Conservation (phyloP, 92 coral and sea anemone genomes). For the Diadumene lineata region DNA sequence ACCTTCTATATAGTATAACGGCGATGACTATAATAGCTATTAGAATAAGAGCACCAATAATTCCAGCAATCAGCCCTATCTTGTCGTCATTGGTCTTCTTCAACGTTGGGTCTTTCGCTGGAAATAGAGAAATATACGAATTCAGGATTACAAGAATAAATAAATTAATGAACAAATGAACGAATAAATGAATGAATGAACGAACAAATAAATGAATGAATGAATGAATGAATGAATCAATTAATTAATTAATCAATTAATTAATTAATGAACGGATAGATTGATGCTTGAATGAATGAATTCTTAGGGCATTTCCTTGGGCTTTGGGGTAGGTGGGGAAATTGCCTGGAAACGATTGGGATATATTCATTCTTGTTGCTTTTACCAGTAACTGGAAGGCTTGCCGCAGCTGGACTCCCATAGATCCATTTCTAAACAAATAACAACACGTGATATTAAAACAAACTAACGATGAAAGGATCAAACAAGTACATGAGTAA, state of each 20-base stretch:
- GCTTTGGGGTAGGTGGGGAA: too few species aligned
- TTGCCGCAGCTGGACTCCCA: conserved; percentile 43
- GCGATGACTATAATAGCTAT: conserved; percentile 59
- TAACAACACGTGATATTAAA: background rate
- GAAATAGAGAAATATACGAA: background rate
- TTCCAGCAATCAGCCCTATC: conserved; percentile 72
- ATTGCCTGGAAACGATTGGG: too few species aligned
- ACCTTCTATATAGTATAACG: conserved; percentile 70
- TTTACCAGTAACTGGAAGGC: conserved; percentile 65
- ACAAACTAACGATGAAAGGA: background rate
- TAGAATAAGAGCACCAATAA: conserved; percentile 64
- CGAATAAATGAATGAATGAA: background rate
- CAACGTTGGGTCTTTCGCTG: conserved; percentile 8
- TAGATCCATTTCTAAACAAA: conserved; percentile 47
- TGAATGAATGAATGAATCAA: background rate
- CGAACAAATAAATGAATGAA: background rate
- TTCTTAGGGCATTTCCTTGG: too few species aligned
- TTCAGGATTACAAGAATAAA: background rate
- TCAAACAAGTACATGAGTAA: too few species aligned
- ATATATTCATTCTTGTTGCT: too few species aligned
- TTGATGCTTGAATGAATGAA: too few species aligned
- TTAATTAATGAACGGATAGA: background rate
- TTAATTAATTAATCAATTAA: background rate
- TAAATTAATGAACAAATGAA: background rate
- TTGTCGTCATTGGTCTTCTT: conserved; percentile 4